Conservation (phyloP, 2,888 invertebrate species). For the Aspidiotus destructor region DNA sequence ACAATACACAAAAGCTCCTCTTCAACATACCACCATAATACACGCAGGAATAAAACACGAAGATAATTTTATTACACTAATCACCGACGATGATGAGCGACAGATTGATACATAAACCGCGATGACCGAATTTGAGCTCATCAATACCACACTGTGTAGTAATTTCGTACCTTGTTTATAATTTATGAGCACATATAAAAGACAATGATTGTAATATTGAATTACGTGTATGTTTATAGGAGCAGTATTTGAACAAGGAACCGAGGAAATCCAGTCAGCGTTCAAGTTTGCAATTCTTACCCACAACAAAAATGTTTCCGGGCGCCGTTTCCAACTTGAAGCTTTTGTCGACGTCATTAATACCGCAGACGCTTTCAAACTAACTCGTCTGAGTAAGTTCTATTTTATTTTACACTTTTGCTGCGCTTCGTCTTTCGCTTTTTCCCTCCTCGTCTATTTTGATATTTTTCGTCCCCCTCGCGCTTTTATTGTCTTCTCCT, state of each 20-base stretch:
- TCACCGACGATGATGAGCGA: too few species aligned
- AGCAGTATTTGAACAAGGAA: conserved; percentile 84
- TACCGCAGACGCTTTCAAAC: conserved; percentile 85
- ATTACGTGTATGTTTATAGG: conserved; percentile 51
- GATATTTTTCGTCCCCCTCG: background rate
- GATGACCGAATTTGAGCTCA: background rate
- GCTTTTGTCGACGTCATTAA: conserved; percentile 86
- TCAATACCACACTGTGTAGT: background rate
- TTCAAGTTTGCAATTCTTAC: conserved; percentile 80
- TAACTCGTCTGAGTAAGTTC: conserved; percentile 79
- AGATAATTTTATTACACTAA: too few species aligned
- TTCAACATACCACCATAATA: too few species aligned
- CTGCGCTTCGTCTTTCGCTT: background rate
- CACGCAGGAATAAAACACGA: too few species aligned
- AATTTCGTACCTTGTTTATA: background rate
- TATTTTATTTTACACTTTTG: background rate
- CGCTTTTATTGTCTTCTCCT: background rate
- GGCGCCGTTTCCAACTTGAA: conserved; percentile 69
- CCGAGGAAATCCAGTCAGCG: conserved; percentile 85
- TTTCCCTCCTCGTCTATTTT: background rate
- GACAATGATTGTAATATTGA: background rate
- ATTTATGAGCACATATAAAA: background rate
- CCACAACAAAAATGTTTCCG: conserved; percentile 74
- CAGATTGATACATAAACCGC: too few species aligned
- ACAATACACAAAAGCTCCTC: too few species aligned